These are phyloP conservation scores for Neomorphus geoffroyi DNA, from an alignment of 2,797 vertebrate genomes.

Conservation along the genomic window DNA sequence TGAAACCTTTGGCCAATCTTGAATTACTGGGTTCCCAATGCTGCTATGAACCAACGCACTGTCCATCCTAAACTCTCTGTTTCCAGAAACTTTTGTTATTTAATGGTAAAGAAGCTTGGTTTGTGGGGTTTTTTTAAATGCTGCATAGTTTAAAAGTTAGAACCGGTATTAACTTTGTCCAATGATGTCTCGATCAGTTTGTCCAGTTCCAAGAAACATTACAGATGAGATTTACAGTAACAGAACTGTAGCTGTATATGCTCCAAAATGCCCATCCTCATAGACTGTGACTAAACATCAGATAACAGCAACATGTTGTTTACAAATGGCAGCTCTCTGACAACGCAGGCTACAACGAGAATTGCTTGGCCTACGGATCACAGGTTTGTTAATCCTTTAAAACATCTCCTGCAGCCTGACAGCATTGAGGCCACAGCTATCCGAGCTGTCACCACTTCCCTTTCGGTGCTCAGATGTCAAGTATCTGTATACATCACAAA, in stretches of 20 bases:
- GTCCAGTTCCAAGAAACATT: not conserved
- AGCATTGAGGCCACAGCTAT: not conserved
- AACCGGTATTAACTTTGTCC: not conserved
- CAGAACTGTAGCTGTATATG: not conserved
- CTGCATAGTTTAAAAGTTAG: not conserved
- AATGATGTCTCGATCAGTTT: not conserved
- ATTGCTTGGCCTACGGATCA: not conserved
- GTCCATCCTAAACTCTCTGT: not conserved
- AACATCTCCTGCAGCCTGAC: not conserved
- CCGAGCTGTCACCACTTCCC: slow-evolving; percentile 3
- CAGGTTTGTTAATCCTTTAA: not conserved
- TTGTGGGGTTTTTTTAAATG: not conserved
- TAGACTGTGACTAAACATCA: not conserved
- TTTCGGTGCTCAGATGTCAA: not conserved
- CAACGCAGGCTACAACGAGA: not conserved
- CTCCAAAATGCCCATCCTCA: not conserved
- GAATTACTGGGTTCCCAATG: not conserved
- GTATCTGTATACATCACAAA: not conserved
- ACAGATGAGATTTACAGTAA: not conserved
- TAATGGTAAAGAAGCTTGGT: not conserved
- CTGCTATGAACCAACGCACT: not conserved
- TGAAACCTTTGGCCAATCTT: not conserved
- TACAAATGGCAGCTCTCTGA: not conserved
- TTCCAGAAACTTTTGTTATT: not conserved
- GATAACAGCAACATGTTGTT: not conserved